Conservation (phyloP, 2,888 invertebrate species). For the Pseudococcus jackbeardsleyi region DNA sequence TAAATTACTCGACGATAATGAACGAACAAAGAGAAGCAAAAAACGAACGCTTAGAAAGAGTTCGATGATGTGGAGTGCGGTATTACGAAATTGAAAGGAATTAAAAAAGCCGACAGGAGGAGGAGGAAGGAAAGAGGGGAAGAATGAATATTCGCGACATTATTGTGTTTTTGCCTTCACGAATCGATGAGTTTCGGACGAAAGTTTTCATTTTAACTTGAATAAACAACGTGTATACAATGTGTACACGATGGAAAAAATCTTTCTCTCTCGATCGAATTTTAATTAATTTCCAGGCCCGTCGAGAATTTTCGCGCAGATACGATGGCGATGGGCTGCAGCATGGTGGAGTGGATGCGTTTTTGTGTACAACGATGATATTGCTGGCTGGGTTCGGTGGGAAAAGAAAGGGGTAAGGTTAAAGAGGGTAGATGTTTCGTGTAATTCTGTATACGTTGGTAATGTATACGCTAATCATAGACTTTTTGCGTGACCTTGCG, state of each 20-base stretch:
- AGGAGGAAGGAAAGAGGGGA: background rate
- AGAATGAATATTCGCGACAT: background rate
- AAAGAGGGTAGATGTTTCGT: too few species aligned
- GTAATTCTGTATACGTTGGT: too few species aligned
- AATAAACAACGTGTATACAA: constrained; percentile 5
- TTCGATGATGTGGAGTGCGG: background rate
- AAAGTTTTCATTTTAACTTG: constrained; percentile 30
- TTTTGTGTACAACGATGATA: too few species aligned
- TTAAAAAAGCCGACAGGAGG: background rate
- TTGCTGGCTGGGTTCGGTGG: too few species aligned
- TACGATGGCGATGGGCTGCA: background rate
- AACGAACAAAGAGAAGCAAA: background rate
- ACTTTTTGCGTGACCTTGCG: too few species aligned
- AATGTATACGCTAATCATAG: too few species aligned
- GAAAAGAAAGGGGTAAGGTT: too few species aligned
- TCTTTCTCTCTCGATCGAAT: constrained; percentile 19
- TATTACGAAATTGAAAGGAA: background rate
- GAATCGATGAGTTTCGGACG: background rate
- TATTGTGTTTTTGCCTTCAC: constrained; percentile 12
- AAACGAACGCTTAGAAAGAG: background rate
- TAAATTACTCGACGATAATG: constrained; percentile 7
- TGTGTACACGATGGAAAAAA: constrained; percentile 27
- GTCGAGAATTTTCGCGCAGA: background rate
- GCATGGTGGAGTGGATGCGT: too few species aligned
- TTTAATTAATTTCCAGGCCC: constrained; percentile 37